Conservation (phyloP, 2,888 invertebrate genomes). For the Polydrusus tereticollis region DNA sequence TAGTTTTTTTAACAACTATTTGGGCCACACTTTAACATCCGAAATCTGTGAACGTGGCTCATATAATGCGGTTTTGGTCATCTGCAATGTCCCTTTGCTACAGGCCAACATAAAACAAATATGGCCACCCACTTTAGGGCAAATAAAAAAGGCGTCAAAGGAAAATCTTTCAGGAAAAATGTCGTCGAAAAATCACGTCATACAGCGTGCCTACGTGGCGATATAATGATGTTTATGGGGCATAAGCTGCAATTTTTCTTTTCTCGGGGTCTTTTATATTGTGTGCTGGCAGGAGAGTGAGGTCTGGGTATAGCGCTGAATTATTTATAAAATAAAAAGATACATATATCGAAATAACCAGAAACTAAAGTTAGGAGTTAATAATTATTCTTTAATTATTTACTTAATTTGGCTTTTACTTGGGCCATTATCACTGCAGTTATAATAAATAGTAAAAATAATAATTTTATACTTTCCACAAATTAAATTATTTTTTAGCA, state of each 20-base stretch:
- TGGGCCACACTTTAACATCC: no score
- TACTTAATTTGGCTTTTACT: no score
- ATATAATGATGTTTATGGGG: conserved; percentile 54
- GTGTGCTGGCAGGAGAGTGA: neutral
- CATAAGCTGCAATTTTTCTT: conserved; percentile 47
- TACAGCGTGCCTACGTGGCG: conserved; percentile 55
- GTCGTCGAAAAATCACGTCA: conserved; percentile 56
- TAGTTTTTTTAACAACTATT: no score
- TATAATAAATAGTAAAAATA: no score
- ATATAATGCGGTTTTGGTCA: conserved; percentile 2
- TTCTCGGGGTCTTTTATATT: conserved; percentile 14
- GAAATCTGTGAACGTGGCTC: neutral
- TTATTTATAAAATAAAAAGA: neutral
- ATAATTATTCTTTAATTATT: no score
- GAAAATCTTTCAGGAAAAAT: conserved; percentile 56
- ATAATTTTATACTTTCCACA: no score
- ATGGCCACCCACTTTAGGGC: conserved; percentile 50
- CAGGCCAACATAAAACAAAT: conserved; percentile 51
- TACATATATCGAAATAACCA: no score
- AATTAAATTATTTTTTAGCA: no score
- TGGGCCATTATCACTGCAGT: no score
- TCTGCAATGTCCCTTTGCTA: neutral
- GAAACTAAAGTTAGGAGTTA: no score
- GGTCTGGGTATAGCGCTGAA: neutral
- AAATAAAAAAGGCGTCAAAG: conserved; percentile 44